Evolutionary conservation across 2,797 vertebrate species (phyloP), one percentile per base, ranked within the genome.

Genomic region (Darevskia nairensis): DNA sequence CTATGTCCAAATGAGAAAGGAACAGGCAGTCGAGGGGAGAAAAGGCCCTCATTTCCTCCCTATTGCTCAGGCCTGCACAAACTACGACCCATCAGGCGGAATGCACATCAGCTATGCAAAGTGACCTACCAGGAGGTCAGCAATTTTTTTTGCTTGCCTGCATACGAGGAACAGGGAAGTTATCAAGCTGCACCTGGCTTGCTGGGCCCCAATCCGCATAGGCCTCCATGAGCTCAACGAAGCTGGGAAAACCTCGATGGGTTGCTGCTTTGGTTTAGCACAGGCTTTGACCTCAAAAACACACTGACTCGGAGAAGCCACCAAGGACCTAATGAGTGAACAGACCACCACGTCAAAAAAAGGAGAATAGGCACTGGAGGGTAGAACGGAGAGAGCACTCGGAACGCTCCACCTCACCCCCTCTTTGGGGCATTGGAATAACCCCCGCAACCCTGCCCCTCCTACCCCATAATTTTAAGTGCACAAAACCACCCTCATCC

Each of bases 391-490:
- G 80, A 71, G 27, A 44, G 50, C 50, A 32, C 83, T n/a, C n/a
- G 61, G 32, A 79, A 27, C 41, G 44, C 46, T 71, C 86, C 69
- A 61, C 82, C 77, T 74, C 27, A 29, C 64, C 75, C 44, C 17
- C 9, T 25, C n/a, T 32, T 8, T 29, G 23, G 83, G 71, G 80
- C 29, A 78, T n/a, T 64, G 39, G 39, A 89, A 82, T 55, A 61
- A 81, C 15, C 46, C 13, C 8, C 1, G 1, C 9, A 39, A 83
- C 71, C 50, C 82, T 1, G 80, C 86, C 88, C 89, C 82, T 90
- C 88, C 80, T 90, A 27, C 91, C 72, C 72, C 81, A 46, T 91
- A 72, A 77, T 88, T 87, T 87, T 92, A 86, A 86, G 93, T 91
- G 91, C 89, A 92, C 85, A 93, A 81, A 72, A 82, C 3, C 23